A percentile compares a stretch with the other conserved stretches of the same genome.
Conservation (phyloP, 64 coral and sea anemone genomes). For the Actinia tenebrosa region DNA sequence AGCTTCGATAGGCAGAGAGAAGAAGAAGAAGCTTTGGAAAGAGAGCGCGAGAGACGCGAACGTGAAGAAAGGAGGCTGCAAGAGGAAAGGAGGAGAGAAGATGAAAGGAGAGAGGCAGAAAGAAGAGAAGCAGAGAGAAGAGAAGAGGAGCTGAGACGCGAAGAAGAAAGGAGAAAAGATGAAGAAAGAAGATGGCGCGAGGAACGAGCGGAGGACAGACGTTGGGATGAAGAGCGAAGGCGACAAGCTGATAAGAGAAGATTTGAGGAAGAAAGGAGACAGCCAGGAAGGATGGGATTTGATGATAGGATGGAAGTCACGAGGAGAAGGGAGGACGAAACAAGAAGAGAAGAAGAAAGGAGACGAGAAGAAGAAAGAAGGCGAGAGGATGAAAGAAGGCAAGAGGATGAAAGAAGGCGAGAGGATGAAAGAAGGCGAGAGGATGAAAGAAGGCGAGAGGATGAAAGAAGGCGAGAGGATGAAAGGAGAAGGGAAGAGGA, state of each 20-base stretch:
- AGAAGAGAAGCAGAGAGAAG: not conserved
- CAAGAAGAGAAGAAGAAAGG: not conserved
- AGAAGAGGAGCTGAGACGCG: not conserved
- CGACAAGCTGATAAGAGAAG: not conserved
- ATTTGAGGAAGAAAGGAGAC: constrained; percentile 2
- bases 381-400: not conserved
- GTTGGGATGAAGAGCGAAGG: constrained; percentile 24
- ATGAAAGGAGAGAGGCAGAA: not conserved
- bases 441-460: not conserved
- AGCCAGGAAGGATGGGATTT: not conserved
- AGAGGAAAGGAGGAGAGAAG: constrained; percentile 7
- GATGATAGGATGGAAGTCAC: not conserved
- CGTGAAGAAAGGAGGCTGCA: not conserved
- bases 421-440: not conserved
- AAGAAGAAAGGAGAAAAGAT: not conserved
- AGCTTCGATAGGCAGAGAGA: constrained; percentile 15
- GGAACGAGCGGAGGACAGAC: constrained; percentile 5
- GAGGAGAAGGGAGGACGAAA: constrained; percentile 8
- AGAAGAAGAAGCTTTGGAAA: not conserved
- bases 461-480: not conserved
- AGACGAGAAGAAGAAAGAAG: constrained; percentile 2
- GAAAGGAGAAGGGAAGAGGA: too few species aligned
- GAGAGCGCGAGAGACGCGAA: constrained; percentile 14
- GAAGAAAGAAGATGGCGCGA: not conserved
- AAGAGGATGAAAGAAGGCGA: not conserved